Evolutionary conservation across 2,797 vertebrate species (phyloP).

Genomic region (Neoniphon sammara): DNA sequence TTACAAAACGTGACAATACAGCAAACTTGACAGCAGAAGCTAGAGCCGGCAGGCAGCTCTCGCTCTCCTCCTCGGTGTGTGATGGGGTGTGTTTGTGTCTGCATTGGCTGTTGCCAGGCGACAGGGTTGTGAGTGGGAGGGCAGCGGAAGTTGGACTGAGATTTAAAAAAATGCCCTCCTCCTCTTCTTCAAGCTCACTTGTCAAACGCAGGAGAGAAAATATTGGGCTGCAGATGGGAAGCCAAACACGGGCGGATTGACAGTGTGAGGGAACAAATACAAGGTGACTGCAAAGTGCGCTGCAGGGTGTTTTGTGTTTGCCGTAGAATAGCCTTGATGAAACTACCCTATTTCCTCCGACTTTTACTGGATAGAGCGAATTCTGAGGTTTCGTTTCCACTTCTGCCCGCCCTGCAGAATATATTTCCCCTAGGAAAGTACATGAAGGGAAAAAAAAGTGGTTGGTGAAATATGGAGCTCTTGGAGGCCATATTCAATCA

Average conservation of each 20-base stretch:
- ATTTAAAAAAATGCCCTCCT: neutral
- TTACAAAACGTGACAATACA: conserved; percentile 7
- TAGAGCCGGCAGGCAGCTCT: too few species aligned
- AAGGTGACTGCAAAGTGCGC: conserved; percentile 5
- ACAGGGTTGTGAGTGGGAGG: neutral
- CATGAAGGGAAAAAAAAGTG: too few species aligned
- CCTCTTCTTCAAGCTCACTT: neutral
- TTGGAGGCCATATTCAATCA: too few species aligned
- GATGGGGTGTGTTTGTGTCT: too few species aligned
- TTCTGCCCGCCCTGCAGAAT: too few species aligned
- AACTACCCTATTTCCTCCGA: neutral
- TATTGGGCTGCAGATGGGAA: neutral
- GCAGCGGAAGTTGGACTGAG: neutral
- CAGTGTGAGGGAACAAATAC: neutral
- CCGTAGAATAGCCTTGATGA: neutral
- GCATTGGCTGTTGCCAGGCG: conserved; percentile 11
- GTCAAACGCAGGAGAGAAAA: conserved; percentile 1
- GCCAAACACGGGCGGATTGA: conserved; percentile 1
- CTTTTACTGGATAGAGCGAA: too few species aligned
- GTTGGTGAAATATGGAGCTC: too few species aligned
- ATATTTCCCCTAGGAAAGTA: too few species aligned
- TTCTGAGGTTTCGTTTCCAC: too few species aligned
- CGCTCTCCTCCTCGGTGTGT: too few species aligned
- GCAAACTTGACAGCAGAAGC: too few species aligned
- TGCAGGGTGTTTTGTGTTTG: conserved; percentile 5